These are phyloP conservation scores for Cyphomyrmex costatus DNA, from an alignment of 1,140 invertebrate genomes.

Conservation along the genomic window DNA sequence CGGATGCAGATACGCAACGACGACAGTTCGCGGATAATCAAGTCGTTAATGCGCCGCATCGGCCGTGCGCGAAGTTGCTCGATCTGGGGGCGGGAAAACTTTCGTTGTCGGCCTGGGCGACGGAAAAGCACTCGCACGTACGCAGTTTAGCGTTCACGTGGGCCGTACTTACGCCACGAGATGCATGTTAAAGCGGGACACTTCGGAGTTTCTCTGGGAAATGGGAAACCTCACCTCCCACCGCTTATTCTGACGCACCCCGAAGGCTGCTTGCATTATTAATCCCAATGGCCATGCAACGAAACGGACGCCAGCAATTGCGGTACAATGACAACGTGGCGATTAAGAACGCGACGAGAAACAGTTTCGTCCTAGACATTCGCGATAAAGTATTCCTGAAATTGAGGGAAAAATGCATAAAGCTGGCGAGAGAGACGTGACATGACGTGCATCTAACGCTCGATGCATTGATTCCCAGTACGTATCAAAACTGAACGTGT, in stretches of 20 bases:
- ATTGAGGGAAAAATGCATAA: neutral
- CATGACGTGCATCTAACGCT: neutral
- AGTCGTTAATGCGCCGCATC: constrained; percentile 66
- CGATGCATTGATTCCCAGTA: neutral
- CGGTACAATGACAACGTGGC: neutral
- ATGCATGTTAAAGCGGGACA: constrained; percentile 62
- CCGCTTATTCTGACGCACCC: neutral
- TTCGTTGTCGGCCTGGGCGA: neutral
- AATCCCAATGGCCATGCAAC: constrained; percentile 46
- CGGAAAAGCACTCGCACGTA: constrained; percentile 58
- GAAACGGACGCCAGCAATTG: constrained; percentile 35
- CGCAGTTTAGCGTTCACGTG: constrained; percentile 51
- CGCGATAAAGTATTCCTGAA: neutral
- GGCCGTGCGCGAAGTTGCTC: constrained; percentile 32
- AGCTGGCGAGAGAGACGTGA: neutral
- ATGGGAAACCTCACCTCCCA: constrained; percentile 6
- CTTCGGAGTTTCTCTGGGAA: constrained; percentile 56
- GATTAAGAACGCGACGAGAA: constrained; percentile 1
- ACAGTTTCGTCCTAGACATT: neutral
- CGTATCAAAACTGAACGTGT: neutral
- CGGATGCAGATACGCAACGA: constrained; percentile 4
- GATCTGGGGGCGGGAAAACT: constrained; percentile 43
- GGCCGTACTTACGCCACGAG: constrained; percentile 50
- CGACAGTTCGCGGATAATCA: constrained; percentile 67
- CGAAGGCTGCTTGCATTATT: constrained; percentile 65